Conservation (phyloP, 2,888 invertebrate species). For the Bursaphelenchus okinawaensis region DNA sequence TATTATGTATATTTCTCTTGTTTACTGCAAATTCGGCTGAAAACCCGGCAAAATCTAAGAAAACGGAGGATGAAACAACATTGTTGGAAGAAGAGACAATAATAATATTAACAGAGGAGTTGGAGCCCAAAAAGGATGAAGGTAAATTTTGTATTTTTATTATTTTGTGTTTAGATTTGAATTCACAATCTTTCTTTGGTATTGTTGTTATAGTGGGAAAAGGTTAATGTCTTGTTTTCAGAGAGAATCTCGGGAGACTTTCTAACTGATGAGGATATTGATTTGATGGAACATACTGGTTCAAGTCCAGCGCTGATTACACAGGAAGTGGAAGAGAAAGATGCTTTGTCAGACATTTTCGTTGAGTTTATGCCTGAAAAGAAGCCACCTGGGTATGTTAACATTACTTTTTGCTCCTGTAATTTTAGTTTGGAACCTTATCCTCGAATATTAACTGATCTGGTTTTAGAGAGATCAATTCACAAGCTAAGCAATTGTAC, state of each 20-base stretch:
- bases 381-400: neutral
- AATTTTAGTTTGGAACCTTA: neutral
- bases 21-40: neutral
- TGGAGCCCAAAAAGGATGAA: neutral
- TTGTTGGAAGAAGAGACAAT: neutral
- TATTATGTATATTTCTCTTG: neutral
- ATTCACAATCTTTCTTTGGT: too few species aligned
- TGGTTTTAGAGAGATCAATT: slow-evolving; percentile 18
- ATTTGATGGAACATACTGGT: neutral
- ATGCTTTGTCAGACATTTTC: slow-evolving; percentile 3
- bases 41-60: neutral
- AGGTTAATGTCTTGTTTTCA: too few species aligned
- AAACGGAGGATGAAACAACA: neutral
- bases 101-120: neutral
- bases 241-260: too few species aligned
- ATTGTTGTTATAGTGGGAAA: too few species aligned
- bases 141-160: too few species aligned
- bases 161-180: too few species aligned
- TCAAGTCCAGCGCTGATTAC: neutral
- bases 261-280: neutral
- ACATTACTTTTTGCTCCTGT: neutral
- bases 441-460: neutral
- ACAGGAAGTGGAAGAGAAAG: neutral
- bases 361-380: slow-evolving; percentile 1
- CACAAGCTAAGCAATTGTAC: slow-evolving; percentile 71